Conservation (phyloP, 2,797 vertebrate species). For the Rhinoraja longicauda region DNA sequence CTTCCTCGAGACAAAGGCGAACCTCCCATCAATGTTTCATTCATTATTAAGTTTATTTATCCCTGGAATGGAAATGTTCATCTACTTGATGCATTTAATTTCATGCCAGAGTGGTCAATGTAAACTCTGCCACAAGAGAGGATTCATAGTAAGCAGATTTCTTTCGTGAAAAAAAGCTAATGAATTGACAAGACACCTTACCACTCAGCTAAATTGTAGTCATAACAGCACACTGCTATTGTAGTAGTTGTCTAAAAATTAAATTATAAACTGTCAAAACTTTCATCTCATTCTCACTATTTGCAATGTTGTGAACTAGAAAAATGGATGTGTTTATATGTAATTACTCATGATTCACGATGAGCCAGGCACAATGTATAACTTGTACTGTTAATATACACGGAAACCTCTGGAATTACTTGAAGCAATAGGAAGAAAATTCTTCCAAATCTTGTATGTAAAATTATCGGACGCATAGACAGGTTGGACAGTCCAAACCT, state of each 20-base stretch:
- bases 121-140: neutral
- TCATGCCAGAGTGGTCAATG: neutral
- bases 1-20: neutral
- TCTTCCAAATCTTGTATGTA: neutral
- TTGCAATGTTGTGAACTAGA: neutral
- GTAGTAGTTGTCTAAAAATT: neutral
- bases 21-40: neutral
- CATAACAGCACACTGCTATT: neutral
- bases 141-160: neutral
- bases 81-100: neutral
- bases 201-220: neutral
- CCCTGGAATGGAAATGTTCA: neutral
- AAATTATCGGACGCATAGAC: too few relatives aligned
- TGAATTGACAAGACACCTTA: neutral
- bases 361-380: neutral
- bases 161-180: neutral
- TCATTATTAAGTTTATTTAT: neutral
- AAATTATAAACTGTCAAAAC: neutral
- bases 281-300: neutral
- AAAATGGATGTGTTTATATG: neutral
- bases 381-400: neutral
- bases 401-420: neutral
- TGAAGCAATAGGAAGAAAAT: neutral
- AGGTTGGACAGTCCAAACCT: too few relatives aligned
- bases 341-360: neutral